These are phyloP conservation scores for Paradoxurus hermaphroditus DNA, from an alignment of 2,113 vertebrate species.

Conservation along the genomic window DNA sequence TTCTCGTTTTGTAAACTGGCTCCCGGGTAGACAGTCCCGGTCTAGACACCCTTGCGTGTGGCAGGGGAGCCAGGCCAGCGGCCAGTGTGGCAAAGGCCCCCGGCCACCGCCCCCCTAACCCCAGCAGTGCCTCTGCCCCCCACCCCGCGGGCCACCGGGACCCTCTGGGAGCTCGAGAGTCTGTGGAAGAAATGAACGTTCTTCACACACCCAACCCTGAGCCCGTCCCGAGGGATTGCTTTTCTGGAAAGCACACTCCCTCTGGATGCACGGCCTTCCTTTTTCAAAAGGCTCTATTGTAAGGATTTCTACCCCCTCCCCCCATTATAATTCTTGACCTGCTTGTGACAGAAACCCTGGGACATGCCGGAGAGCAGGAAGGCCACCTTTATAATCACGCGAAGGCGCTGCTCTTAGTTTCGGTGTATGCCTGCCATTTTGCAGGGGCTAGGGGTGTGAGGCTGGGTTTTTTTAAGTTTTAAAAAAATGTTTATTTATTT, in stretches of 20 bases:
- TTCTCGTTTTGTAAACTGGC: background rate
- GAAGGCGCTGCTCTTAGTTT: background rate
- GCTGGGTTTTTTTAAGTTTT: background rate
- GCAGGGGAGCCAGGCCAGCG: background rate
- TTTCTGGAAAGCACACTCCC: background rate
- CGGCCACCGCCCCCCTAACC: background rate
- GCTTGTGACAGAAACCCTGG: background rate
- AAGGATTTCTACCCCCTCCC: background rate
- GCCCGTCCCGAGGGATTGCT: rapidly evolving
- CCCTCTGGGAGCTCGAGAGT: background rate
- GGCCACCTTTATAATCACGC: rapidly evolving
- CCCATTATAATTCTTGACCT: background rate
- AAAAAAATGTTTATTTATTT: too few relatives aligned
- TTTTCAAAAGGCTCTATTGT: background rate
- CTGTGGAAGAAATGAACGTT: background rate
- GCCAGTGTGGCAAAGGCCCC: background rate
- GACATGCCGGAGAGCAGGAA: background rate
- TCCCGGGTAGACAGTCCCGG: background rate
- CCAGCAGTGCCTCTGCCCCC: too few relatives aligned
- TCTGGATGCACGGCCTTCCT: background rate
- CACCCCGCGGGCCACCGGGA: rapidly evolving
- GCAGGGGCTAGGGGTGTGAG: rapidly evolving
- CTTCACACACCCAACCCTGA: rapidly evolving
- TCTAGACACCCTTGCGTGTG: background rate
- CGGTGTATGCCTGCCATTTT: rapidly evolving